phyloP scores from a whole-genome alignment of 2,888 invertebrate species.

The Orthosia gracilis region DNA sequence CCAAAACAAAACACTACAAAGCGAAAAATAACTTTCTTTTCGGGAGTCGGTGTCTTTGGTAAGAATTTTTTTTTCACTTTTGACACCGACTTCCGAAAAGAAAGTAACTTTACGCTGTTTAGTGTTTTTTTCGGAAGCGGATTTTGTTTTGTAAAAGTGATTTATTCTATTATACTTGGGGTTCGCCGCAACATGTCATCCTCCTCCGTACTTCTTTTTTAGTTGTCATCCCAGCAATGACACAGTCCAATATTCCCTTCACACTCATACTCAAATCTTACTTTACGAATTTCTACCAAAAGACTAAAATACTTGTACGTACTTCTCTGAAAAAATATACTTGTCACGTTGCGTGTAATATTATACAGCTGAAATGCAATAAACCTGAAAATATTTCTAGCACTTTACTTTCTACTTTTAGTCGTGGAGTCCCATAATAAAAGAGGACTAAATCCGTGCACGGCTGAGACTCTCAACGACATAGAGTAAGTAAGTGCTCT shows the following conservation, averaged over 20 bases:
- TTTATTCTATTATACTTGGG: neutral
- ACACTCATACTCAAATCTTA: neutral
- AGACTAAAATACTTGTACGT: neutral
- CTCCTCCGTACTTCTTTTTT: neutral
- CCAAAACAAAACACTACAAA: too few relatives aligned
- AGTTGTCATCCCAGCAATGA: neutral
- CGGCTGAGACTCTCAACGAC: slow-evolving; percentile 51
- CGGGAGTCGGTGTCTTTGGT: too few relatives aligned
- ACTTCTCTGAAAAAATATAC: neutral
- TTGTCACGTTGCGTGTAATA: neutral
- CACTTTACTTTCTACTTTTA: slow-evolving; percentile 13
- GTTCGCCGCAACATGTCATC: neutral
- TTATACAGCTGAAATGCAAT: neutral
- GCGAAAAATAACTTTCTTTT: too few relatives aligned
- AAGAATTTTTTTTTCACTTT: too few relatives aligned
- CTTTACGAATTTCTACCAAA: neutral
- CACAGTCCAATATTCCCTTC: neutral
- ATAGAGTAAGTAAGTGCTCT: slow-evolving; percentile 63
- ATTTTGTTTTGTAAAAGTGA: too few relatives aligned
- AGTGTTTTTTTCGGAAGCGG: too few relatives aligned
- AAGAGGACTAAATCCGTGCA: slow-evolving; percentile 29
- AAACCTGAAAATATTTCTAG: slow-evolving; percentile 12
- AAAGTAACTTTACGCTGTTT: too few relatives aligned
- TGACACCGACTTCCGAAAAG: too few relatives aligned
- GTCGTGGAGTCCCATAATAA: slow-evolving; percentile 13